Percentiles rank a stretch among this genome's conserved stretches.
These are phyloP conservation scores for Eucera pruinosa DNA, from an alignment of 2,888 invertebrate species.

Conservation along the genomic window DNA sequence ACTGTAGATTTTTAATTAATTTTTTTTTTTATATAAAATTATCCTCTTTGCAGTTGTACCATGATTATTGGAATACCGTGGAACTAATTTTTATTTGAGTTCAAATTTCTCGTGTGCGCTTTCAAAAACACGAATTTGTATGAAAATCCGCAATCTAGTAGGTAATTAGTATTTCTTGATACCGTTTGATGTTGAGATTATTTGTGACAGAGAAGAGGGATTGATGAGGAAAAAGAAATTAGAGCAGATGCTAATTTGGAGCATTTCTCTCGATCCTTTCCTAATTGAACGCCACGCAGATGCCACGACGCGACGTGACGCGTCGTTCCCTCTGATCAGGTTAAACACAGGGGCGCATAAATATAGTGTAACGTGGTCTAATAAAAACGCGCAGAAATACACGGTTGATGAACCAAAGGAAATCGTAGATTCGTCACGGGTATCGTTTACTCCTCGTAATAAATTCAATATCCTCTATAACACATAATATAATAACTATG, in stretches of 20 bases:
- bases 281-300: background rate
- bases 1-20: no score
- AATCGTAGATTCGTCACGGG: constrained; percentile 74
- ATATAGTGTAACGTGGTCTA: constrained; percentile 31
- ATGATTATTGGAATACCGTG: no score
- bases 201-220: background rate
- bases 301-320: no score
- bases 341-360: constrained; percentile 12
- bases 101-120: no score
- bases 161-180: no score
- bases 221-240: background rate
- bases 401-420: constrained; percentile 58
- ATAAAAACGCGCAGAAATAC: constrained; percentile 31
- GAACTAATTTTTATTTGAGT: no score
- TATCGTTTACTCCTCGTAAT: constrained; percentile 61
- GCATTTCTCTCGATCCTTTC: constrained; percentile 21
- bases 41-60: no score
- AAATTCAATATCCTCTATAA: constrained; percentile 41
- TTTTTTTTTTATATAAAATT: no score
- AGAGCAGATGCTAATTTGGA: background rate
- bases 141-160: no score
- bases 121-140: no score
- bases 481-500: background rate
- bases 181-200: background rate
- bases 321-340: constrained; percentile 1